Percentiles rank a stretch among this genome's conserved stretches.
phyloP scores from a whole-genome alignment of 2,888 invertebrate species.

The Allygus modestus region DNA sequence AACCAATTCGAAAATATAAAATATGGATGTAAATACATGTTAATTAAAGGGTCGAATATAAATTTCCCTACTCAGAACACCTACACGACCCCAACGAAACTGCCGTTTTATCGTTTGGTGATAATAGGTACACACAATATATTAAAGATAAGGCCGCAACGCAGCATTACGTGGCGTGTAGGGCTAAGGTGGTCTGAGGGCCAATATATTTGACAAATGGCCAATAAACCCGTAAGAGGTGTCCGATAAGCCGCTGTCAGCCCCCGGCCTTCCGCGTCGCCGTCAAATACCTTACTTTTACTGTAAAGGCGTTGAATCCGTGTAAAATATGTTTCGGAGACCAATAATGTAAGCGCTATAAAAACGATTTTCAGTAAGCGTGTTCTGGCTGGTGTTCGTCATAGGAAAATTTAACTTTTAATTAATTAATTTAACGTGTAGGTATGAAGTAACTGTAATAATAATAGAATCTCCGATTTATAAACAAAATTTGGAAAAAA shows the following conservation, averaged over 20 bases:
- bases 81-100: not conserved
- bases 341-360: no score
- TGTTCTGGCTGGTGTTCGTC: no score
- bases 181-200: constrained; percentile 20
- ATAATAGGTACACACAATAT: constrained; percentile 3
- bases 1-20: no score
- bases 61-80: not conserved
- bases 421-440: no score
- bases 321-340: no score
- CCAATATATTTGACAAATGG: constrained; percentile 45
- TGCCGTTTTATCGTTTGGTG: not conserved
- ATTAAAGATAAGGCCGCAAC: not conserved
- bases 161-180: not conserved
- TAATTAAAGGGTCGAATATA: no score
- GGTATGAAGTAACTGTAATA: no score
- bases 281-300: not conserved
- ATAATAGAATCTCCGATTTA: no score
- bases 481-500: no score
- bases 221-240: constrained; percentile 16
- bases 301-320: not conserved
- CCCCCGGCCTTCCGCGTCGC: not conserved
- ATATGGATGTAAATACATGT: no score
- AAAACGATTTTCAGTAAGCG: no score
- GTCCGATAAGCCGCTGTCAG: not conserved
- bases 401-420: no score